Evolutionary conservation across 1,140 invertebrate genomes (phyloP), one percentile per base, ranked within the genome.

Genomic region (Eubasilissa regina): DNA sequence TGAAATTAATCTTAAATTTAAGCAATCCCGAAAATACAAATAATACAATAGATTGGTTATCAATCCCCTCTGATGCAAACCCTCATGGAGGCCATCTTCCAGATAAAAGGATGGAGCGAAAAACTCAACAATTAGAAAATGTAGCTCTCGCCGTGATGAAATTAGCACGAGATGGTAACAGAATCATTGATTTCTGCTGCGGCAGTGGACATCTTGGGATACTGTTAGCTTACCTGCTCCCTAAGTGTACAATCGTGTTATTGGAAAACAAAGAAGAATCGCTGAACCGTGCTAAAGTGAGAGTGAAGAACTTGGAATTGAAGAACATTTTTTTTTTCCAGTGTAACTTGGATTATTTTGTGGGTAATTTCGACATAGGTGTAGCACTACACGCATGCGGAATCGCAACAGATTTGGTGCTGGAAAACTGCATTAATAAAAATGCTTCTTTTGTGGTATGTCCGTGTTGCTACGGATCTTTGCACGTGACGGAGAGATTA

Each of bases 241-340:
- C 96, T 8, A 84, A 91, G 11, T 95, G 94, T 83, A 91, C 87
- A 6, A 87, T 98, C 12, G 92, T 97, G 84, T 86, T 99, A 21
- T 89, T 99, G 60, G 97, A 99, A 86, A 98, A 98, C 85, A 99
- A 99, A 88, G 94, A 97, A 85, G 92, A 94, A 80, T 98, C 97
- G 0, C 84, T 98, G 58, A 85, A 90, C 4, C 90, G 95, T 85
- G 97, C 97, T 0, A 92, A 91, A 82, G 86, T 92, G 51, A 90
- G 96, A 80, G 93, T 97, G 0, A 83, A 90, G 12, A 89, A 92
- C 79, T 88, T 98, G 70, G 87, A 90, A 0, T 85, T 98, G 17
- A 90, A 85, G 12, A 98, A 99, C 89, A 90, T 98, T 3, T 89
- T 86, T 15, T 92, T 97, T 84, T 94, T 94, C 85, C 97, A 98